A percentile compares a stretch with the other conserved stretches of the same genome.
Conservation (phyloP, 2,888 invertebrate genomes). For the Drosophila borealis region DNA sequence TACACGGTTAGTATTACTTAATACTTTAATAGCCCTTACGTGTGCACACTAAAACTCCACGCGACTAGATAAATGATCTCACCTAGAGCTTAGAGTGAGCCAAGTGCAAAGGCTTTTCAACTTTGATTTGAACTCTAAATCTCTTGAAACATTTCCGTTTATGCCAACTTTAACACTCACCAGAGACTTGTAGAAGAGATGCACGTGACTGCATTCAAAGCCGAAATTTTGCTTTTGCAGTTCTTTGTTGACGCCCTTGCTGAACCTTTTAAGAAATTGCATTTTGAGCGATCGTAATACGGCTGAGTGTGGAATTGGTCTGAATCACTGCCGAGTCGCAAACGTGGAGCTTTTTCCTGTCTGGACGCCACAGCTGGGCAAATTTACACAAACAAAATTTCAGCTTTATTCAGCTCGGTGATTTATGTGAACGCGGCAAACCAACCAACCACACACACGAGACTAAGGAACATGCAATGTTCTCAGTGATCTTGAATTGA, state of each 20-base stretch:
- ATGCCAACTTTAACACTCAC: slow-evolving; percentile 57
- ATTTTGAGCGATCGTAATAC: slow-evolving; percentile 46
- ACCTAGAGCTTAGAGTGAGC: neutral
- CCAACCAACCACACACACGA: neutral
- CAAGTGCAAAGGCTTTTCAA: slow-evolving; percentile 5
- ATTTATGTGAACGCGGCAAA: slow-evolving; percentile 37
- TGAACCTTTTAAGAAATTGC: slow-evolving; percentile 77
- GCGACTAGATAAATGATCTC: slow-evolving; percentile 27
- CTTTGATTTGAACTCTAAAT: neutral
- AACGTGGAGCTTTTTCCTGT: neutral
- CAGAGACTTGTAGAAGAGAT: slow-evolving; percentile 84
- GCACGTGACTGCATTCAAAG: slow-evolving; percentile 78
- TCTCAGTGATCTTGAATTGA: slow-evolving; percentile 32
- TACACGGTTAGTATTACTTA: slow-evolving; percentile 8
- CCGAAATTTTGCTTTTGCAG: slow-evolving; percentile 80
- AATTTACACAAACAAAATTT: neutral
- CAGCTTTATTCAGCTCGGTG: slow-evolving; percentile 21
- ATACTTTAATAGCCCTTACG: slow-evolving; percentile 21
- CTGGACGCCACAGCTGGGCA: neutral
- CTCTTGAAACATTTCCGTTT: neutral
- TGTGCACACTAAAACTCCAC: slow-evolving; percentile 18
- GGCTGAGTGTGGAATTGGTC: neutral
- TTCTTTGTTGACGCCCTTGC: slow-evolving; percentile 76
- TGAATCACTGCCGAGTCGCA: slow-evolving; percentile 1
- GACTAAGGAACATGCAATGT: neutral